Percentiles rank a stretch among this genome's conserved stretches.
Conservation (phyloP, 1,140 invertebrate genomes). For the Lordiphosa clarofinis region DNA sequence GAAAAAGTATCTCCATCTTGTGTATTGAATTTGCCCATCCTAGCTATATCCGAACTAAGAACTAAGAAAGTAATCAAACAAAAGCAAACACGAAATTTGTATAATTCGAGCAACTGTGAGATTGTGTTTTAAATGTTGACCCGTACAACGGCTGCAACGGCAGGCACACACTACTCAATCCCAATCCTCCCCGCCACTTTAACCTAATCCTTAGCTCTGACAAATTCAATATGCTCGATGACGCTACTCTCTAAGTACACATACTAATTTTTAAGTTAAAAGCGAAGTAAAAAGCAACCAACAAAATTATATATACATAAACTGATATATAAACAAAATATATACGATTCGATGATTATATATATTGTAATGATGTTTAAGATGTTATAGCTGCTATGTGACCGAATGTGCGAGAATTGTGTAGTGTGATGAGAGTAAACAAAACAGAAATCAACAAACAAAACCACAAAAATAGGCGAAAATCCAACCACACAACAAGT, state of each 20-base stretch:
- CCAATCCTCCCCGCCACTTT: conserved; percentile 9
- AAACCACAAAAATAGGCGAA: conserved; percentile 36
- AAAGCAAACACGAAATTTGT: conserved; percentile 19
- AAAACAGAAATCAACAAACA: conserved; percentile 3
- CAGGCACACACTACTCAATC: conserved; percentile 27
- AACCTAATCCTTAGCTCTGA: conserved; percentile 55
- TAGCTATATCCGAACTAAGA: conserved; percentile 13
- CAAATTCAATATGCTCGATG: conserved; percentile 78
- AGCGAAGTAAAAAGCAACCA: conserved; percentile 63
- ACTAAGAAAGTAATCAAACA: conserved; percentile 20
- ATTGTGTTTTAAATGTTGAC: conserved; percentile 58
- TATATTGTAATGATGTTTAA: conserved; percentile 70
- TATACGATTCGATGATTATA: conserved; percentile 68
- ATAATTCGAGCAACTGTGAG: conserved; percentile 53
- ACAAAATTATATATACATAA: conserved; percentile 54
- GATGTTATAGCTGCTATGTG: conserved; percentile 76
- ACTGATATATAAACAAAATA: conserved; percentile 31
- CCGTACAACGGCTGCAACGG: conserved; percentile 50
- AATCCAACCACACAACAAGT: conserved; percentile 59
- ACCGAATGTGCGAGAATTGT: conserved; percentile 50
- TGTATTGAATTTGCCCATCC: conserved; percentile 76
- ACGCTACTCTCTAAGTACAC: conserved; percentile 77
- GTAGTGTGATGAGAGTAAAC: conserved; percentile 7
- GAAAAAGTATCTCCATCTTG: conserved; percentile 72
- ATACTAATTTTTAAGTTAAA: conserved; percentile 66